Percentiles rank a stretch among this genome's conserved stretches.
Evolutionary conservation across 2,888 invertebrate genomes (phyloP).

Genomic region (Pycnomerus fuliginosus): DNA sequence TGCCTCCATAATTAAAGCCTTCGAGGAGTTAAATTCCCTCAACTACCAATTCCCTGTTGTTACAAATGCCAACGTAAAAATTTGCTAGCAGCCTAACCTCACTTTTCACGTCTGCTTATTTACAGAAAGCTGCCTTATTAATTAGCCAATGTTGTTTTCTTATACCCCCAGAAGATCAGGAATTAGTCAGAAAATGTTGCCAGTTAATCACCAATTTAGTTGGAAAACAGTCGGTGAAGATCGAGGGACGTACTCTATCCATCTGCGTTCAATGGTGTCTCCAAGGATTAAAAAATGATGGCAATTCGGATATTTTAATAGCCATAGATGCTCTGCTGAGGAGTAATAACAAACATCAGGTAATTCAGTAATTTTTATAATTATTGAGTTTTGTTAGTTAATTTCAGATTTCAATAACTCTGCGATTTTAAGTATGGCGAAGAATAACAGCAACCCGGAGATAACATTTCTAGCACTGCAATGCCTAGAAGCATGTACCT

Average conservation of each 20-base stretch:
- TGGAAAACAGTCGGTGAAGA: constrained; percentile 56
- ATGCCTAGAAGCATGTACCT: constrained; percentile 46
- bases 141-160: constrained; percentile 48
- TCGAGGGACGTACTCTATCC: constrained; percentile 47
- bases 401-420: constrained; percentile 8
- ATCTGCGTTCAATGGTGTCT: constrained; percentile 49
- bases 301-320: constrained; percentile 45
- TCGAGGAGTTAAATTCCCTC: constrained; percentile 64
- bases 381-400: not conserved
- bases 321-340: constrained; percentile 48
- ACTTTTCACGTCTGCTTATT: constrained; percentile 18
- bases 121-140: constrained; percentile 48
- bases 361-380: constrained; percentile 1
- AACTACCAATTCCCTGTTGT: constrained; percentile 56
- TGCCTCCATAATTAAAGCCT: constrained; percentile 55
- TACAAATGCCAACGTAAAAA: constrained; percentile 43
- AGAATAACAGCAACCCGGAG: constrained; percentile 23
- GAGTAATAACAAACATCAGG: constrained; percentile 6
- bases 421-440: constrained; percentile 23
- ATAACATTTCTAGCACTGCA: constrained; percentile 37
- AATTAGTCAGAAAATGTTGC: constrained; percentile 60
- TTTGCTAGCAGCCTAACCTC: constrained; percentile 14
- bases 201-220: constrained; percentile 59
- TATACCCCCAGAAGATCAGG: constrained; percentile 55
- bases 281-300: constrained; percentile 41